phyloP scores from a whole-genome alignment of 2,888 invertebrate genomes.

The Celastrina argiolus region DNA sequence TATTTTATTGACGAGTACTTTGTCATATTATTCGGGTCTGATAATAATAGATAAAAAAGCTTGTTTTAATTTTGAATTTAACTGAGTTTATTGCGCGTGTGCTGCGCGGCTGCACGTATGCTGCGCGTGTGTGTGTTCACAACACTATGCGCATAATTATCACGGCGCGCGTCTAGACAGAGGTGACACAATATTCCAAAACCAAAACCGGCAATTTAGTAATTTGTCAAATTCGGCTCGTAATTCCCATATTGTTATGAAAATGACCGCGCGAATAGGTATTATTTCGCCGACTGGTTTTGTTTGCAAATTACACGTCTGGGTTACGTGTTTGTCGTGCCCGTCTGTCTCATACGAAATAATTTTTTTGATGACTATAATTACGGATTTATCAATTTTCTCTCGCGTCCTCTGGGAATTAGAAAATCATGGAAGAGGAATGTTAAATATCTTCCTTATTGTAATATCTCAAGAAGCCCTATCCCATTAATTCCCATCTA shows the following conservation, averaged over 20 bases:
- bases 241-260: slow-evolving; percentile 13
- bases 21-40: no score
- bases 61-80: no score
- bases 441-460: no score
- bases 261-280: not conserved
- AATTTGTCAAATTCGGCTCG: slow-evolving; percentile 21
- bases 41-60: no score
- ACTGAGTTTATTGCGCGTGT: not conserved
- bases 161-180: slow-evolving; percentile 18
- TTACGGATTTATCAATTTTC: no score
- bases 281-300: not conserved
- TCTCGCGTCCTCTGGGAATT: no score
- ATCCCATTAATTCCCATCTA: no score
- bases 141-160: slow-evolving; percentile 2
- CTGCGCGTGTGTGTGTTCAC: not conserved
- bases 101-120: not conserved
- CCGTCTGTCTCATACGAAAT: no score
- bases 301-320: not conserved
- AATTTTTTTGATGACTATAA: no score
- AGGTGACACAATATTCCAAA: slow-evolving; percentile 16
- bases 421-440: no score
- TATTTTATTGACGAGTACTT: no score
- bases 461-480: no score
- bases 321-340: not conserved
- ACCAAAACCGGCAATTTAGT: slow-evolving; percentile 22